These are phyloP conservation scores for Eulemur rubriventer DNA, from an alignment of 2,797 vertebrate genomes.

Conservation along the genomic window DNA sequence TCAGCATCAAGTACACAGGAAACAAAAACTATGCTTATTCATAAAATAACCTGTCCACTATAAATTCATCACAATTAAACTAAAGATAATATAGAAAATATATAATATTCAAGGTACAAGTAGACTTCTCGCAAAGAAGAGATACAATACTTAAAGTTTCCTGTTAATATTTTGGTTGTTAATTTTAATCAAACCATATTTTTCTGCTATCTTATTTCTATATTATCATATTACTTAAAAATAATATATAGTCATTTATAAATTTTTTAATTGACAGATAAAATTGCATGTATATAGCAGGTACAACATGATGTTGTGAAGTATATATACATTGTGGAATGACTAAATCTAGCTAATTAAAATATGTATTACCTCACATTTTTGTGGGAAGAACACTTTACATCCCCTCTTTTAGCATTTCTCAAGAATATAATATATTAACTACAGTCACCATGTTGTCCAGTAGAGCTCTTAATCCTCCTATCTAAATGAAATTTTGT, in stretches of 20 bases:
- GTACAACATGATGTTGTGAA: background rate
- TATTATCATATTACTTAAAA: background rate
- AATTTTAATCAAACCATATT: conserved; percentile 14
- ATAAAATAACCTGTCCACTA: background rate
- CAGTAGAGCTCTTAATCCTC: background rate
- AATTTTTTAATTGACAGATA: background rate
- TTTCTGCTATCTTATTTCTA: background rate
- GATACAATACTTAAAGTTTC: background rate
- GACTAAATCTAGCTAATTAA: background rate
- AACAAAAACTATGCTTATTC: background rate
- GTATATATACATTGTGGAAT: background rate
- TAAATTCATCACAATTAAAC: background rate
- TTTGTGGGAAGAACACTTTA: background rate
- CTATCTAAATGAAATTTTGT: background rate
- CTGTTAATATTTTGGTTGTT: background rate
- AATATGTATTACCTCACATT: background rate
- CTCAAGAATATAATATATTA: background rate
- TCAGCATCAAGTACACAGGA: background rate
- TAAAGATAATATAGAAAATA: background rate
- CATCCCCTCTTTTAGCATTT: background rate
- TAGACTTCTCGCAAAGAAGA: background rate
- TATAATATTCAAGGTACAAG: background rate
- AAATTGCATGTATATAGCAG: background rate
- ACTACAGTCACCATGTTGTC: background rate
- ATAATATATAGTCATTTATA: background rate